These are phyloP conservation scores for Drosophila repleta DNA, from an alignment of 1,140 invertebrate genomes.

Conservation along the genomic window DNA sequence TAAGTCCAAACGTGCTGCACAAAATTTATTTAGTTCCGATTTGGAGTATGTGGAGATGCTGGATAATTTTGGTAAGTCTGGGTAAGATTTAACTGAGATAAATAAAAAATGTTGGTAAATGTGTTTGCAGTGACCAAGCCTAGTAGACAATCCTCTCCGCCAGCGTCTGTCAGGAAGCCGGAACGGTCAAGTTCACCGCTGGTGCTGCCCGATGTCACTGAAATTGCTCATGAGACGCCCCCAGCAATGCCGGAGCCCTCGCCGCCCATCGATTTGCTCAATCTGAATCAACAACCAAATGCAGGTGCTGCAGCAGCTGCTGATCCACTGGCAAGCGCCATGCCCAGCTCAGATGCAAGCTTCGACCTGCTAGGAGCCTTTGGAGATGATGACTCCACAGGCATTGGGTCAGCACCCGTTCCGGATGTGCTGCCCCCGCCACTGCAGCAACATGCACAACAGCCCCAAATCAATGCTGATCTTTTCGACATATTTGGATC, in stretches of 20 bases:
- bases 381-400: conserved; percentile 75
- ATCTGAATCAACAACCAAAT: conserved; percentile 83
- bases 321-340: conserved; percentile 72
- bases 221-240: conserved; percentile 64
- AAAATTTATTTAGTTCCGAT: conserved; percentile 90
- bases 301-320: conserved; percentile 32
- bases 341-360: conserved; percentile 84
- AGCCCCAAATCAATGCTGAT: conserved; percentile 66
- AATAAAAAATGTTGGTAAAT: neutral
- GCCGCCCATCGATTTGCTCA: conserved; percentile 84
- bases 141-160: conserved; percentile 35
- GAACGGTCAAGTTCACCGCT: conserved; percentile 59
- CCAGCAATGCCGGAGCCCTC: conserved; percentile 65
- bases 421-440: conserved; percentile 72
- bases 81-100: neutral
- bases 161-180: conserved; percentile 21
- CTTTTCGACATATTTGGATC: conserved; percentile 81
- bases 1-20: conserved; percentile 85
- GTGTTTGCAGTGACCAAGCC: conserved; percentile 74
- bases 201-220: conserved; percentile 76
- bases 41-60: conserved; percentile 93
- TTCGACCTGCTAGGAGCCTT: conserved; percentile 88
- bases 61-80: conserved; percentile 88
- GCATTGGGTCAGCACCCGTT: conserved; percentile 71
- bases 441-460: conserved; percentile 44